Evolutionary conservation across 2,888 invertebrate species (phyloP).

Genomic region (Drosophila neoperkinsi): DNA sequence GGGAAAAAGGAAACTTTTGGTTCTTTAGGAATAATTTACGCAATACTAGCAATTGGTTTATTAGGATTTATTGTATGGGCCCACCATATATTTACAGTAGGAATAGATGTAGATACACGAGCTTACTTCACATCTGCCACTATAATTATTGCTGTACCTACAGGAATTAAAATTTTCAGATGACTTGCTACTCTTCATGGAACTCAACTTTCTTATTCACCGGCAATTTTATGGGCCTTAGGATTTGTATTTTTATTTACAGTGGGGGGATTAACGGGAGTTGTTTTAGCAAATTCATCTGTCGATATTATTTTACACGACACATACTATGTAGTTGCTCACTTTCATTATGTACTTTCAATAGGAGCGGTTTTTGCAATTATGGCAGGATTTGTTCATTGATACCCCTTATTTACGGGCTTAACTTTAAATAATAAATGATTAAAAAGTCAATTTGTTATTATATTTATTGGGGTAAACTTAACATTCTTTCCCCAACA

Average conservation of each 20-base stretch:
- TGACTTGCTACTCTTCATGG: too few species aligned
- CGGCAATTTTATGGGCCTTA: too few species aligned
- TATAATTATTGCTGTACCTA: constrained; percentile 94
- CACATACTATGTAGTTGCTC: constrained; percentile 94
- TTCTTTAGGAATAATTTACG: constrained; percentile 91
- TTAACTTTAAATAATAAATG: constrained; percentile 87
- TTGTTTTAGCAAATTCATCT: too few species aligned
- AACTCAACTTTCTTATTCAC: too few species aligned
- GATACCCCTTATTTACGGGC: constrained; percentile 90
- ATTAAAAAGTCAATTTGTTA: constrained; percentile 89
- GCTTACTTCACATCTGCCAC: constrained; percentile 94
- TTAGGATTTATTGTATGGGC: too few species aligned
- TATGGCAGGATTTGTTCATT: constrained; percentile 90
- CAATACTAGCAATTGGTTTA: constrained; percentile 87
- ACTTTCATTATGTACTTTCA: constrained; percentile 93
- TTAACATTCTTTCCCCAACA: too few species aligned
- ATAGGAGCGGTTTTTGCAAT: constrained; percentile 93
- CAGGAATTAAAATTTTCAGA: constrained; percentile 93
- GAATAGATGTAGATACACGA: constrained; percentile 93
- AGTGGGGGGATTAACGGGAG: too few species aligned
- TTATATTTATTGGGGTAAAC: constrained; percentile 92
- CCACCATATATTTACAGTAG: constrained; percentile 92
- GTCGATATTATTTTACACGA: constrained; percentile 89
- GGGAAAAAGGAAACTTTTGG: constrained; percentile 92
- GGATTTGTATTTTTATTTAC: too few species aligned